Percentiles rank a stretch among this genome's conserved stretches.
phyloP scores from a whole-genome alignment of 2,113 vertebrate genomes.

The Paradoxurus hermaphroditus region DNA sequence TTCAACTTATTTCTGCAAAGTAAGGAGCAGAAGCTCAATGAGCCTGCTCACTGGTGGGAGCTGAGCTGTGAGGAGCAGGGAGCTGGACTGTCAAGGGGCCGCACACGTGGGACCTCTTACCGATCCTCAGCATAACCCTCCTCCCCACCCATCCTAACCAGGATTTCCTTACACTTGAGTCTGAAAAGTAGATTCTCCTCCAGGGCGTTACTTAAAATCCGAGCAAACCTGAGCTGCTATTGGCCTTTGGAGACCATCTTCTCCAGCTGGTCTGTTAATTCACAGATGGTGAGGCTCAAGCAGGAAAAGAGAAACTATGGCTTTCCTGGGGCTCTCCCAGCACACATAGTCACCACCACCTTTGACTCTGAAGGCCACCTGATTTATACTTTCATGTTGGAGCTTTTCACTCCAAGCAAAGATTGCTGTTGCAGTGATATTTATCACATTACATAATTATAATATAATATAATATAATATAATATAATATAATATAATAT shows the following conservation, averaged over 20 bases:
- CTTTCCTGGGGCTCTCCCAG: neutral
- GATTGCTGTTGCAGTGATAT: neutral
- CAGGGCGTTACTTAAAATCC: neutral
- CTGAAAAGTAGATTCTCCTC: neutral
- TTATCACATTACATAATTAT: neutral
- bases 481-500: neutral
- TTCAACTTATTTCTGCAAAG: conserved; percentile 74
- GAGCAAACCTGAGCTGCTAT: neutral
- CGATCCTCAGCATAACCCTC: too few species aligned
- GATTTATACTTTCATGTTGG: neutral
- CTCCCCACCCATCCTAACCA: neutral
- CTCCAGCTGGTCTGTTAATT: neutral
- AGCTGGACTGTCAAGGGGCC: neutral
- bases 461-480: neutral
- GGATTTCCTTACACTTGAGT: neutral
- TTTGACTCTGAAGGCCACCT: neutral
- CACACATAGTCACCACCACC: neutral
- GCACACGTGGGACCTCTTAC: neutral
- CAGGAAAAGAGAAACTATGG: neutral
- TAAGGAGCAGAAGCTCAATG: conserved; percentile 43
- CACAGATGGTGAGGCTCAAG: neutral
- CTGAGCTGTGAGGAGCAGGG: too few species aligned
- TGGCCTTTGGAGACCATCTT: neutral
- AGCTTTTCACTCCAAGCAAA: neutral
- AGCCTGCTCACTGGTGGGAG: neutral